A percentile compares a stretch with the other conserved stretches of the same genome.
These are phyloP conservation scores for Heliconius cydno DNA, from an alignment of 2,888 invertebrate species.

Conservation along the genomic window DNA sequence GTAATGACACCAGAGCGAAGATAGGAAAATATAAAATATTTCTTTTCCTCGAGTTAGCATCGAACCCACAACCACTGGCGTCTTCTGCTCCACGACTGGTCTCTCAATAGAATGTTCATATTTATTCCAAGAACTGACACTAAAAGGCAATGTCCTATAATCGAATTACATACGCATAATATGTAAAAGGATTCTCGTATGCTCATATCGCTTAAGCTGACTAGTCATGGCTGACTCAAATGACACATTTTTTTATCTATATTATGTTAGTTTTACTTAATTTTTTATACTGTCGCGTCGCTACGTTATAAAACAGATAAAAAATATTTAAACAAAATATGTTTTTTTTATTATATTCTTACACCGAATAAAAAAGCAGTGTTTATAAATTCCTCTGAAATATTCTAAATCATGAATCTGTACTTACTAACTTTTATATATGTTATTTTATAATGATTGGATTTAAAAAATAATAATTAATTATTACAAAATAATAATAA, in stretches of 20 bases:
- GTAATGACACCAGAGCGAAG: too few species aligned
- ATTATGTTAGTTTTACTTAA: neutral
- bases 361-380: too few species aligned
- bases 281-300: neutral
- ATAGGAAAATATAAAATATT: too few species aligned
- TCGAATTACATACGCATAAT: neutral
- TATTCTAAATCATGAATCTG: too few species aligned
- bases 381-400: too few species aligned
- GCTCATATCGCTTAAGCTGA: slow-evolving; percentile 4
- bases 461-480: neutral
- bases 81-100: too few species aligned
- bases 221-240: neutral
- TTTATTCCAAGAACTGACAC: neutral
- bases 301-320: neutral
- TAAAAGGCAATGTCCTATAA: neutral
- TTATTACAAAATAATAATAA: neutral
- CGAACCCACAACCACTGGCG: too few species aligned
- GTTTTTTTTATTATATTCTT: too few species aligned
- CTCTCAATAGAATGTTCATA: neutral
- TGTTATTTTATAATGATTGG: too few species aligned
- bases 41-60: rapidly evolving
- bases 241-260: neutral
- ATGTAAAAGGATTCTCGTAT: slow-evolving; percentile 16
- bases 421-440: too few species aligned
- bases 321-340: neutral